A percentile compares a stretch with the other conserved stretches of the same genome.
Evolutionary conservation across 2,113 vertebrate genomes (phyloP).

Genomic region (Toxotes chatareus): DNA sequence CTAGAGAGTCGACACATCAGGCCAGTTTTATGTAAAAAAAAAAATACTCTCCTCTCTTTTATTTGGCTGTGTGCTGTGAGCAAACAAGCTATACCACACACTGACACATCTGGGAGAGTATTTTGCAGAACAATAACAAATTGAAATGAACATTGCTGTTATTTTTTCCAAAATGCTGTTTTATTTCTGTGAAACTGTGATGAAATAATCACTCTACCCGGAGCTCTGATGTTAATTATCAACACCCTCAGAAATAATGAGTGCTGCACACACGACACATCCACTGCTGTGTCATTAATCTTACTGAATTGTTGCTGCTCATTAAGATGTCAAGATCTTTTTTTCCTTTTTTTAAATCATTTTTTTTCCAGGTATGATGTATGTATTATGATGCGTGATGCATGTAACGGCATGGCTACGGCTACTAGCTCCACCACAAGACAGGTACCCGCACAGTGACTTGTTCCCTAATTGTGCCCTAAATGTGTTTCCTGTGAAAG

Average conservation of each 20-base stretch:
- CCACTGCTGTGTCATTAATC: conserved; percentile 3
- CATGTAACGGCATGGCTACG: background rate
- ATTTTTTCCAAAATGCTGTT: conserved; percentile 13
- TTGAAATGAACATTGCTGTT: background rate
- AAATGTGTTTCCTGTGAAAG: no score
- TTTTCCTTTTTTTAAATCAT: background rate
- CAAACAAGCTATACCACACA: background rate
- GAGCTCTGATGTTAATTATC: conserved; percentile 42
- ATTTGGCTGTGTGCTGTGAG: background rate
- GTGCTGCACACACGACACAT: conserved; percentile 1
- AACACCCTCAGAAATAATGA: conserved; percentile 40
- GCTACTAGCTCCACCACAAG: background rate
- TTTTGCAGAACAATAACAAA: conserved; percentile 32
- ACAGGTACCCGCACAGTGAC: background rate
- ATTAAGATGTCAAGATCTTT: conserved; percentile 38
- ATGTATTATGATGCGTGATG: background rate
- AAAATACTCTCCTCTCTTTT: no score
- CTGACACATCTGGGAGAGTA: conserved; percentile 11
- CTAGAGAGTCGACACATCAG: background rate
- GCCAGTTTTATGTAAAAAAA: no score
- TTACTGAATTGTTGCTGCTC: conserved; percentile 9
- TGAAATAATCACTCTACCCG: conserved; percentile 46
- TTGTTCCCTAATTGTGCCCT: background rate
- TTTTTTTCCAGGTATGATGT: background rate
- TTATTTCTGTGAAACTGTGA: conserved; percentile 39